Evolutionary conservation across 2,113 vertebrate species (phyloP).

Genomic region (Danionella cerebrum): DNA sequence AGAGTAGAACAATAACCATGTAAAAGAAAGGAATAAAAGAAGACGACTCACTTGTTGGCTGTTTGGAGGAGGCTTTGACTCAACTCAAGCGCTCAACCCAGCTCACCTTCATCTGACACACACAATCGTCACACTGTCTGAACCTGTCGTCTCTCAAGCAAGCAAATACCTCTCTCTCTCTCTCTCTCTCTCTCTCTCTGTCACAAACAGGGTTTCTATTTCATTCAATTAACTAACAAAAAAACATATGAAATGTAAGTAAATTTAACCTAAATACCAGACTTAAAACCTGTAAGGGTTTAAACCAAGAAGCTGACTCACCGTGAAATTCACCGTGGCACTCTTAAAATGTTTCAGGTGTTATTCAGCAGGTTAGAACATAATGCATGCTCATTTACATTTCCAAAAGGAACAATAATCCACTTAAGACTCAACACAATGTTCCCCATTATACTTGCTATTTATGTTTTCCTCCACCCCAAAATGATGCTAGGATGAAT

Average conservation of each 20-base stretch:
- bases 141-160: conserved; percentile 37
- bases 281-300: background rate
- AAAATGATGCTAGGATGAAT: background rate
- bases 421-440: background rate
- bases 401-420: background rate
- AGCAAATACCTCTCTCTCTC: conserved; percentile 9
- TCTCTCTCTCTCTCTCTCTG: background rate
- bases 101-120: conserved; percentile 23
- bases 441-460: background rate
- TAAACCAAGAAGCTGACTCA: background rate
- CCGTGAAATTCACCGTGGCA: background rate
- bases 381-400: conserved; percentile 16
- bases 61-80: background rate
- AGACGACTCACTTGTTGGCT: conserved; percentile 22
- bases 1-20: background rate
- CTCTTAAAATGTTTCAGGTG: background rate
- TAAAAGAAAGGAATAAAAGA: background rate
- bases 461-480: background rate
- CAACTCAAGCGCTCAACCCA: background rate
- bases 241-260: background rate
- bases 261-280: background rate
- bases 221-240: conserved; percentile 5
- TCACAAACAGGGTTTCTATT: background rate
- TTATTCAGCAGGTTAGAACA: background rate
- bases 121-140: conserved; percentile 35